Conservation (phyloP, 2,888 invertebrate species). For the Tenthredo mesomela region DNA sequence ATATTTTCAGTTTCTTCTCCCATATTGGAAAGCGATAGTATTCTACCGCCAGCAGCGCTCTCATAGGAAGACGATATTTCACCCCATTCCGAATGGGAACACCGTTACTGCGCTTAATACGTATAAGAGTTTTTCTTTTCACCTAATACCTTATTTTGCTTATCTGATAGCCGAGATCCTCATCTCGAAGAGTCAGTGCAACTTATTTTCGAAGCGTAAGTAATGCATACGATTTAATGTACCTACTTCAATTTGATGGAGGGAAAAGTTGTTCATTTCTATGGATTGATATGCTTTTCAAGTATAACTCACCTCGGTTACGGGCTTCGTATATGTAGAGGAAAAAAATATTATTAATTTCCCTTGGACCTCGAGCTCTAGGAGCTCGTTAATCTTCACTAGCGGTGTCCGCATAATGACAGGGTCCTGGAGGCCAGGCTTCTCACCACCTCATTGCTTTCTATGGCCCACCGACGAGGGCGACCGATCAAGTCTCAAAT, state of each 20-base stretch:
- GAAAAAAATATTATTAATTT: constrained; percentile 47
- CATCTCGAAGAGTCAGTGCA: background rate
- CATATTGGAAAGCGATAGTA: constrained; percentile 52
- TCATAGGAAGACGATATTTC: constrained; percentile 67
- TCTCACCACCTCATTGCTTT: constrained; percentile 61
- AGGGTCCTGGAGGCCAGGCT: constrained; percentile 60
- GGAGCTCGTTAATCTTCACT: constrained; percentile 73
- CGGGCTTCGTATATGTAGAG: background rate
- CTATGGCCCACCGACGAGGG: constrained; percentile 58
- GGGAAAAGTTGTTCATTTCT: background rate
- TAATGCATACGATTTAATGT: no score
- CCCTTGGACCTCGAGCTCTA: constrained; percentile 26
- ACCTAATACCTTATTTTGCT: background rate
- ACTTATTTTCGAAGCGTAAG: background rate
- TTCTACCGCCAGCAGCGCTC: constrained; percentile 66
- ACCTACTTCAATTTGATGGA: background rate
- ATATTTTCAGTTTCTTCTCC: constrained; percentile 64
- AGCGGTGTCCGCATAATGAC: constrained; percentile 71
- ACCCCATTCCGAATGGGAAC: constrained; percentile 50
- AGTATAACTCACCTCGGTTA: background rate
- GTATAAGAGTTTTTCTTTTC: background rate
- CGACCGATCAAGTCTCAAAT: constrained; percentile 69
- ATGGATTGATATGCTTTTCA: background rate
- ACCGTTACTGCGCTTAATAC: constrained; percentile 38
- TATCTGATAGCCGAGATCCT: background rate